A percentile compares a stretch with the other conserved stretches of the same genome.
phyloP scores from a whole-genome alignment of 2,797 vertebrate genomes.

The Clarias fuscus region DNA sequence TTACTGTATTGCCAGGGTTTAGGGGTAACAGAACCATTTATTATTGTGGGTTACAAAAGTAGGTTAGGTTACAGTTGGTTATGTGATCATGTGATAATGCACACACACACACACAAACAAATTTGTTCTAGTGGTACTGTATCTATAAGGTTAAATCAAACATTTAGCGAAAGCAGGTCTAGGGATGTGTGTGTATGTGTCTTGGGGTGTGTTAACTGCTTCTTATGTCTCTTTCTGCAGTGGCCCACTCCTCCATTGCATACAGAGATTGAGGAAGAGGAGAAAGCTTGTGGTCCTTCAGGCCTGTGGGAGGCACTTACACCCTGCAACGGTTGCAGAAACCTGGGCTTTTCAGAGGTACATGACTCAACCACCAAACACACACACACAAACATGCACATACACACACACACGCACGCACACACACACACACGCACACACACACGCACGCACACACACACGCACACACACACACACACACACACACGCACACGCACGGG shows the following conservation, averaged over 20 bases:
- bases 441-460: constrained; percentile 10
- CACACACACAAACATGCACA: not conserved
- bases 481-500: not conserved
- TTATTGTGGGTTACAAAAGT: not conserved
- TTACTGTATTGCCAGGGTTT: not conserved
- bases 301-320: constrained; percentile 94
- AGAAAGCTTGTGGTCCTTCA: constrained; percentile 86
- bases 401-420: not conserved
- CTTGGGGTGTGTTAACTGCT: constrained; percentile 11
- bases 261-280: constrained; percentile 83
- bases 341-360: constrained; percentile 93
- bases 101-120: not conserved
- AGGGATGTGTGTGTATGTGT: not conserved
- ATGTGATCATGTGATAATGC: not conserved
- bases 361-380: not conserved
- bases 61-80: not conserved
- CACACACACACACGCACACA: constrained; percentile 18
- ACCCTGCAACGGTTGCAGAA: constrained; percentile 93
- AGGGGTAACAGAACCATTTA: not conserved
- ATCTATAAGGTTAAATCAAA: not conserved
- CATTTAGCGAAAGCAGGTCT: not conserved
- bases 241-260: constrained; percentile 78
- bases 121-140: not conserved
- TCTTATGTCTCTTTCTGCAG: constrained; percentile 66
- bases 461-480: not conserved